Evolutionary conservation across 2,888 invertebrate genomes (phyloP).

Genomic region (Xylocampa areola): DNA sequence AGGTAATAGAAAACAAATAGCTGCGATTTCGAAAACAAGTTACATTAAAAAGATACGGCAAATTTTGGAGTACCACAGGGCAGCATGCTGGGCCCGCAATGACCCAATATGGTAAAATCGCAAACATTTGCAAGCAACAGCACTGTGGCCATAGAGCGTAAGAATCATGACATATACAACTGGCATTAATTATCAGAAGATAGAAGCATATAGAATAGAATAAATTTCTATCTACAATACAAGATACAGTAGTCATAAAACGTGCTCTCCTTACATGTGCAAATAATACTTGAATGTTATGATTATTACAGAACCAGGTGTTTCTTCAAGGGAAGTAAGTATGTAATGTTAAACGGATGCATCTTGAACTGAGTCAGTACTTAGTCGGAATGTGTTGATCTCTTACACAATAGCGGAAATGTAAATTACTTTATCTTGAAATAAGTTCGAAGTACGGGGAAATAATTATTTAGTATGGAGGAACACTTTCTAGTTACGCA

Average conservation of each 20-base stretch:
- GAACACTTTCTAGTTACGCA: too few species aligned
- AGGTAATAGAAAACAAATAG: too few species aligned
- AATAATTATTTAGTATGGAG: too few species aligned
- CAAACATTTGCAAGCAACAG: too few species aligned
- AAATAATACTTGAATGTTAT: conserved; percentile 34
- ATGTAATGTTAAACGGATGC: conserved; percentile 27
- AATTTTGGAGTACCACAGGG: too few species aligned
- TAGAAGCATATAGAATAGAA: not conserved
- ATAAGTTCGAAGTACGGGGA: conserved; percentile 8
- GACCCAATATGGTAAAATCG: too few species aligned
- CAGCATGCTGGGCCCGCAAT: too few species aligned
- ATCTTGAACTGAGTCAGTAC: conserved; percentile 38
- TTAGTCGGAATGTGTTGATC: conserved; percentile 29
- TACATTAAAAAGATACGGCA: too few species aligned
- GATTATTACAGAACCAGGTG: conserved; percentile 43
- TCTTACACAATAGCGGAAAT: conserved; percentile 51
- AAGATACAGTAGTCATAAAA: conserved; percentile 21
- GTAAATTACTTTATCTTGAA: conserved; percentile 30
- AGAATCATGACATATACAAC: too few species aligned
- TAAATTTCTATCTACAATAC: not conserved
- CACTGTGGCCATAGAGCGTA: too few species aligned
- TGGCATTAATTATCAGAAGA: conserved; percentile 16
- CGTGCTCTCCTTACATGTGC: conserved; percentile 29
- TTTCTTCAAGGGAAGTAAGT: conserved; percentile 31
- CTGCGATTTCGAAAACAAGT: too few species aligned